phyloP scores from a whole-genome alignment of 2,797 vertebrate species.

The Potorous gilbertii region DNA sequence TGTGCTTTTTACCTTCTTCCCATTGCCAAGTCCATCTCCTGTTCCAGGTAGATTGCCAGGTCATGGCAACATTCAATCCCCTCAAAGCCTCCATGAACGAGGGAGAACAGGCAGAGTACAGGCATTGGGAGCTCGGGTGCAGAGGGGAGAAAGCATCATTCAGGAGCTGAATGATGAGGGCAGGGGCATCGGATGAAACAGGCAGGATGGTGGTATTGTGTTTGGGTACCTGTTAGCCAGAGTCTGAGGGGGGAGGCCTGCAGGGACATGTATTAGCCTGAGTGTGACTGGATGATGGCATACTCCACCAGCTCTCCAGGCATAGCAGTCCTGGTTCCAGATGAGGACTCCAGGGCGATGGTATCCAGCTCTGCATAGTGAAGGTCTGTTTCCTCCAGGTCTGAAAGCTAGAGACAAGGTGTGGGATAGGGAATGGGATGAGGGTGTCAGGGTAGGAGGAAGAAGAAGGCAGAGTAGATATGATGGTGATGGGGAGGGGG shows the following conservation, averaged over 20 bases:
- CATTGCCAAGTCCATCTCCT: background rate
- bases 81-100: background rate
- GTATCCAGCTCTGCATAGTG: slow-evolving; percentile 97
- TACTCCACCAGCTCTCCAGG: slow-evolving; percentile 88
- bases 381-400: slow-evolving; percentile 92
- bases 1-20: too few species aligned
- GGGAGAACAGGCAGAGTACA: background rate
- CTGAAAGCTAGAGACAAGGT: slow-evolving; percentile 90
- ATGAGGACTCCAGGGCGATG: slow-evolving; percentile 92
- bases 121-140: background rate
- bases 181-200: background rate
- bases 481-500: background rate
- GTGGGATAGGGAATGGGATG: background rate
- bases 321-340: slow-evolving; percentile 89
- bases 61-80: background rate
- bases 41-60: background rate
- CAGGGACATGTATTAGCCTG: slow-evolving; percentile 91
- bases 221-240: slow-evolving; percentile 93
- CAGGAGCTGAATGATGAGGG: background rate
- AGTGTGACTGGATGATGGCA: slow-evolving; percentile 94
- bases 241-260: slow-evolving; percentile 91
- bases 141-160: background rate
- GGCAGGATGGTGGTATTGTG: slow-evolving; percentile 76
- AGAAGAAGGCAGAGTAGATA: background rate
- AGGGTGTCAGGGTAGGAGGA: accelerated